Evolutionary conservation across 2,113 vertebrate genomes (phyloP), one percentile per base, ranked within the genome.

Genomic region (Apteryx owenii): DNA sequence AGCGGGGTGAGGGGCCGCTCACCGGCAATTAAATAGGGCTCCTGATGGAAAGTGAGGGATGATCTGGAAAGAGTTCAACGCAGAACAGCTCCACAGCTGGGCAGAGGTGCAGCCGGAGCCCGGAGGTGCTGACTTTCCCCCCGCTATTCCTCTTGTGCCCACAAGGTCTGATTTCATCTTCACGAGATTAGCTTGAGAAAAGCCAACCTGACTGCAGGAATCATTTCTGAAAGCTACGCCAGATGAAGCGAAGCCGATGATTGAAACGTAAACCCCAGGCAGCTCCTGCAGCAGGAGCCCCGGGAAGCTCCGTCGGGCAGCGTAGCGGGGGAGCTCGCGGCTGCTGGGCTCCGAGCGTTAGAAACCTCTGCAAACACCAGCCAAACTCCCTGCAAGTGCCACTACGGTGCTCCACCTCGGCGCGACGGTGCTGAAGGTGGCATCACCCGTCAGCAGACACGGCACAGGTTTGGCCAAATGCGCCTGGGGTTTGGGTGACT

Each of bases 401-500:
- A 33, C 8, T 2, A 3, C 14, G 46, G 6, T 8, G 56, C 25
- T 21, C 3, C 53, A 10, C 16, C 23, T 21, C 38, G 77, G 70
- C 48, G 7, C 29, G n/a, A 10, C 0, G 2, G 19, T 46, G 26
- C 29, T 1, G 11, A 85, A 28, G 53, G 46, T 25, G 48, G 29
- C 4, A 20, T 40, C 56, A 36, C 61, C 1, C 46, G 7, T 7
- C 46, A 48, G 46, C 46, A 4, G 46, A 48, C 46, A 48, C 7
- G 18, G 46, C 46, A 18, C 46, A 48, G 46, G 18, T 60, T 31
- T 60, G 66, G 66, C 68, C 10, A 33, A 36, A 50, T 15, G 22
- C 33, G 9, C 17, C 17, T 21, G 21, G 61, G n/a, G 19, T 36
- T 36, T 10, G 44, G 23, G 62, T 72, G 58, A 50, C 56, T 44